A percentile compares a stretch with the other conserved stretches of the same genome.
These are phyloP conservation scores for Orchestes rusci DNA, from an alignment of 2,888 invertebrate species.

Conservation along the genomic window DNA sequence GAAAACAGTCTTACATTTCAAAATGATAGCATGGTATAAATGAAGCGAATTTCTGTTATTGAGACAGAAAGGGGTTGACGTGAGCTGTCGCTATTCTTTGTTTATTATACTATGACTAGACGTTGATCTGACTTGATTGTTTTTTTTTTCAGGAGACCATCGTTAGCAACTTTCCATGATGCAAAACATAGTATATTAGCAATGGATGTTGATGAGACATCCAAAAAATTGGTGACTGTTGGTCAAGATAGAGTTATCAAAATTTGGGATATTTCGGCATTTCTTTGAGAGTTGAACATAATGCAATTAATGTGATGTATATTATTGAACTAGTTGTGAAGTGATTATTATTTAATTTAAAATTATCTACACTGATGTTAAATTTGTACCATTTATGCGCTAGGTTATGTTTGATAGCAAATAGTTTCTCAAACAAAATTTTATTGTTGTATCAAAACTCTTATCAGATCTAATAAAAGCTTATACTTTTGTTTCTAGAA, in stretches of 20 bases:
- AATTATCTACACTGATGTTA: not conserved
- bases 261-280: slow-evolving; percentile 76
- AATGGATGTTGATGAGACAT: slow-evolving; percentile 84
- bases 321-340: slow-evolving; percentile 2
- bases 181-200: slow-evolving; percentile 85
- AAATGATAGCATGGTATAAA: too few relatives aligned
- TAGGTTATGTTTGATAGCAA: slow-evolving; percentile 10
- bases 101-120: too few relatives aligned
- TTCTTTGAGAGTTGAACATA: slow-evolving; percentile 35
- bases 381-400: not conserved
- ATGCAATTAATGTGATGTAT: slow-evolving; percentile 12
- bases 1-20: too few relatives aligned
- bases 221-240: slow-evolving; percentile 82
- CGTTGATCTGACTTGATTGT: slow-evolving; percentile 1
- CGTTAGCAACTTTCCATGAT: slow-evolving; percentile 92
- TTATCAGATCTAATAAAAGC: slow-evolving; percentile 8
- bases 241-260: slow-evolving; percentile 95
- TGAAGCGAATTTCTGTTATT: too few relatives aligned
- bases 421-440: slow-evolving; percentile 17
- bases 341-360: not conserved
- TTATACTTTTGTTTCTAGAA: slow-evolving; percentile 2
- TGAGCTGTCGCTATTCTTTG: too few relatives aligned
- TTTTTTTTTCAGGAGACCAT: slow-evolving; percentile 72
- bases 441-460: slow-evolving; percentile 14
- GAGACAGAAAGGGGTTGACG: too few relatives aligned